These are phyloP conservation scores for Ceyx erithaca DNA, from an alignment of 2,797 vertebrate species.

Conservation along the genomic window DNA sequence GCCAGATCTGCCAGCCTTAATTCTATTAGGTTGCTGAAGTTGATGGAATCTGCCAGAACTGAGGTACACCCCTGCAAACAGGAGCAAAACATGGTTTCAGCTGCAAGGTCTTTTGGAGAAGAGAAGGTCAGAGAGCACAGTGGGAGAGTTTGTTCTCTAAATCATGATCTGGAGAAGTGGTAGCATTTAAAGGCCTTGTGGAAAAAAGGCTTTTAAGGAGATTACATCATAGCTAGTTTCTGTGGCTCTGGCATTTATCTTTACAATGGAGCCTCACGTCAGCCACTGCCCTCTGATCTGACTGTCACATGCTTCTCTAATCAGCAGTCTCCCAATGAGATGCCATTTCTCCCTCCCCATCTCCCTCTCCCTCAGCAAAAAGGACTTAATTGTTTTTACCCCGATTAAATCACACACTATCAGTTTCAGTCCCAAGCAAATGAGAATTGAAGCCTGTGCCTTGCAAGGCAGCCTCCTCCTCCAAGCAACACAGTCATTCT, in stretches of 20 bases:
- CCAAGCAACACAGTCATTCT: background rate
- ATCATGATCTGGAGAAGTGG: background rate
- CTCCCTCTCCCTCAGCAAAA: conserved; percentile 18
- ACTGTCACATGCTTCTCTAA: conserved; percentile 18
- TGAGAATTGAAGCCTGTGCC: background rate
- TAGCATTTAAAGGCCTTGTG: conserved; percentile 30
- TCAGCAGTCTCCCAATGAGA: background rate
- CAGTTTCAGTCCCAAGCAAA: background rate
- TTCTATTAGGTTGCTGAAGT: background rate
- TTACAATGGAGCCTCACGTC: conserved; percentile 34
- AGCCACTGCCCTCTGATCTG: conserved; percentile 39
- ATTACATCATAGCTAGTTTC: conserved; percentile 60
- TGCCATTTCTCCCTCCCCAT: background rate
- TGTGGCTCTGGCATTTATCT: conserved; percentile 49
- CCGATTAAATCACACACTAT: conserved; percentile 10
- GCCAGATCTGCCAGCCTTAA: background rate
- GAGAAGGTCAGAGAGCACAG: background rate
- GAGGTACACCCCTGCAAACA: background rate
- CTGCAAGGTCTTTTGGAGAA: conserved; percentile 21
- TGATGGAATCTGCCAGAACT: background rate
- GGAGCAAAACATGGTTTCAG: background rate
- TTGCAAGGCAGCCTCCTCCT: background rate
- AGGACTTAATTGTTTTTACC: background rate
- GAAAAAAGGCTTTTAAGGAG: conserved; percentile 59
- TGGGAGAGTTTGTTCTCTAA: conserved; percentile 4